Evolutionary conservation across 64 coral and sea anemone species (phyloP), one percentile per base, ranked within the genome.

Genomic region (Platygyra sinensis): DNA sequence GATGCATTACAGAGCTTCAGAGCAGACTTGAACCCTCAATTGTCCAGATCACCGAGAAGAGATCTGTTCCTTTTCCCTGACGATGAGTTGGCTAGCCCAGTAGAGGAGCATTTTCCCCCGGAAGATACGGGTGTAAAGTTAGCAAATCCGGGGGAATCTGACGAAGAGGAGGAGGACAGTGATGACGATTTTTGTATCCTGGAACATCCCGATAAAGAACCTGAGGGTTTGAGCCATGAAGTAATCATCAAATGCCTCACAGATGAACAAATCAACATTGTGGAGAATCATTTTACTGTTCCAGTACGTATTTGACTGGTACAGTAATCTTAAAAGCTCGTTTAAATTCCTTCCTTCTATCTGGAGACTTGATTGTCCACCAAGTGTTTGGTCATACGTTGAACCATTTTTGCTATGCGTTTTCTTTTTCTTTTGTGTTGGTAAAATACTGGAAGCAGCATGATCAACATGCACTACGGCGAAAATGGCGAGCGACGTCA

Each of bases 51-150:
- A 55, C 94, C 97, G 16, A 95, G 91, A n/a, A 73, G 89, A 69
- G 97, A 99, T 88, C 54, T 99, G 16, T 99, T 99, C 74, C 42
- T 95, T n/a, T 99, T 99, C 28, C 97, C 94, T 29, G 94, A 99
- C 25, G 97, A 98, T 75, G 67, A 92, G 31, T 79, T 91, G 73
- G 64, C 14, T 32, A 73, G 72, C 18, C 73, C 65, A 49, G 62
- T 90, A 79, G 91, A 96, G 49, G 82, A 74, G 4, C 67, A 69
- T 11, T 78, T 60, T 67, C 73, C 93, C n/a, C 75, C 83, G 49
- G 76, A 91, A 64, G 72, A 89, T 14, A 73, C 51, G 11, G 75
- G 49, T n/a, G 60, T 28, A 22, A 65, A 83, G n/a, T 65, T 88
- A 22, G 60, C 71, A 33, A 77, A 55, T 75, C 62, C 65, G 24